Conservation (phyloP, 2,113 vertebrate species). For the Etheostoma spectabile region DNA sequence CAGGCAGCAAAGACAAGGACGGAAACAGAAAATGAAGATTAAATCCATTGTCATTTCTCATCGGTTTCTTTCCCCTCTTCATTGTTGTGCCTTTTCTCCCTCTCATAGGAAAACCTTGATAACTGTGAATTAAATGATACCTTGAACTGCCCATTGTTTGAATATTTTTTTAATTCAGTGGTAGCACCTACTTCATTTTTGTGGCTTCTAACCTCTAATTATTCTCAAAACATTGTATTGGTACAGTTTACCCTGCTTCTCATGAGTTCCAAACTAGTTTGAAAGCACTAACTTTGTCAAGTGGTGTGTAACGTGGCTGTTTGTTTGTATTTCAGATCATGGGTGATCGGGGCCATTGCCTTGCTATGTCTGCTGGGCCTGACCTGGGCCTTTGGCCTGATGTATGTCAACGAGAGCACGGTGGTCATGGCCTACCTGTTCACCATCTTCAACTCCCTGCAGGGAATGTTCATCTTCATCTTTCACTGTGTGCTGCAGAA, state of each 20-base stretch:
- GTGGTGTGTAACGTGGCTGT: neutral
- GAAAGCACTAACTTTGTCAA: neutral
- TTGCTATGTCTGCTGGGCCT: slow-evolving; percentile 96
- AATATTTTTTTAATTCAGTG: neutral
- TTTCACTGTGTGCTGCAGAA: slow-evolving; percentile 99
- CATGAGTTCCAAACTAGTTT: neutral
- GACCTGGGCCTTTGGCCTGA: slow-evolving; percentile 98
- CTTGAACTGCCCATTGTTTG: neutral
- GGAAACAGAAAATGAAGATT: neutral
- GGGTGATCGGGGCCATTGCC: slow-evolving; percentile 98
- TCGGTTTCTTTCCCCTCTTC: neutral
- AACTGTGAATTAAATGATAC: neutral
- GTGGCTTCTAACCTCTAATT: neutral
- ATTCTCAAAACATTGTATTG: neutral
- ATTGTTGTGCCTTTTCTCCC: slow-evolving; percentile 41
- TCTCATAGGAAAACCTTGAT: neutral
- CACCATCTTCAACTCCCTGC: slow-evolving; percentile 99
- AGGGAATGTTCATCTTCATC: slow-evolving; percentile 99
- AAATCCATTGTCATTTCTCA: slow-evolving; percentile 71
- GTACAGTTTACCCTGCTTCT: neutral
- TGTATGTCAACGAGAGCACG: slow-evolving; percentile 99
- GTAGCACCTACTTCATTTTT: neutral
- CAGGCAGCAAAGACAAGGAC: neutral
- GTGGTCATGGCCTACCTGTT: slow-evolving; percentile 99
- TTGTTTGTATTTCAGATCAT: slow-evolving; percentile 79